Evolutionary conservation across 2,888 invertebrate species (phyloP).

Genomic region (Drosophila antonietae): DNA sequence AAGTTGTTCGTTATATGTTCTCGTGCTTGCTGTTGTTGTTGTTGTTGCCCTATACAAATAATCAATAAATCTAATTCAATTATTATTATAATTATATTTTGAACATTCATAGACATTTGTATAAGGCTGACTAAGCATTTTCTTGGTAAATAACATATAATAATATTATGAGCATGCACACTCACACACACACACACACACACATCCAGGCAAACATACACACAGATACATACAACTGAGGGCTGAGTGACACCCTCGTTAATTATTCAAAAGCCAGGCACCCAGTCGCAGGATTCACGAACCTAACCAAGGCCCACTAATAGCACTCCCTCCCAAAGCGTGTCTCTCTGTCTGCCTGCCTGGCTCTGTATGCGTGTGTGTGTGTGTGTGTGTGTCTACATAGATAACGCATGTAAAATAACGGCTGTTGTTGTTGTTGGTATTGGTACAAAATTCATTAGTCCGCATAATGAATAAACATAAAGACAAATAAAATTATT

Average conservation of each 20-base stretch:
- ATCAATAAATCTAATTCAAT: conserved; percentile 81
- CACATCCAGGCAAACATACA: conserved; percentile 4
- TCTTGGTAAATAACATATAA: conserved; percentile 81
- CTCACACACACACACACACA: conserved; percentile 35
- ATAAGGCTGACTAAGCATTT: conserved; percentile 81
- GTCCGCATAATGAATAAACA: conserved; percentile 81
- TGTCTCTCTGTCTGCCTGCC: conserved; percentile 9
- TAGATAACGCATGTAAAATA: conserved; percentile 64
- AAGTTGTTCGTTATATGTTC: conserved; percentile 22
- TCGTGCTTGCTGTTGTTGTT: conserved; percentile 1
- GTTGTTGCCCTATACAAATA: conserved; percentile 67
- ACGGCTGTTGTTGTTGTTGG: conserved; percentile 36
- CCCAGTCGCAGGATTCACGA: conserved; percentile 62
- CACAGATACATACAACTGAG: conserved; percentile 23
- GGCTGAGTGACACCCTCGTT: conserved; percentile 77
- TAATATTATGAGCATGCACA: conserved; percentile 74
- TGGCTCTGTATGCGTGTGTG: conserved; percentile 7
- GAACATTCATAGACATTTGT: conserved; percentile 81
- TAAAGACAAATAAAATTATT: conserved; percentile 82
- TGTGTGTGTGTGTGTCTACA: conserved; percentile 32
- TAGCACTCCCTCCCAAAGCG: conserved; percentile 41
- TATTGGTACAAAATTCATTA: conserved; percentile 77
- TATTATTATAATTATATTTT: conserved; percentile 81
- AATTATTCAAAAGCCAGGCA: conserved; percentile 76
- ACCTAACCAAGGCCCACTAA: conserved; percentile 56